Percentiles rank a stretch among this genome's conserved stretches.
phyloP scores from a whole-genome alignment of 2,797 vertebrate species.

The Chelon labrosus region DNA sequence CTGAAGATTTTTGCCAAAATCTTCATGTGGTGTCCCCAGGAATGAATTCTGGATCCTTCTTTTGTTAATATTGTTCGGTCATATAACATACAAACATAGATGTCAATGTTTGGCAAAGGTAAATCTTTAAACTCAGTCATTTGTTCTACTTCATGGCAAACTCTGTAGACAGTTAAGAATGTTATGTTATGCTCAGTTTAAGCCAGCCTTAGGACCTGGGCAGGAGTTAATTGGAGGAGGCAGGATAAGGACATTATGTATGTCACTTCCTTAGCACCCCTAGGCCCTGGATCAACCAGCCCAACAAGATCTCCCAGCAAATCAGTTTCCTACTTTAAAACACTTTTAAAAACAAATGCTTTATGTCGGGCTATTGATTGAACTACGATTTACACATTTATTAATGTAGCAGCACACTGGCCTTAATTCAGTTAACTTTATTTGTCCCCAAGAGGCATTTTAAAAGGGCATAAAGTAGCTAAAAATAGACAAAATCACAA shows the following conservation, averaged over 20 bases:
- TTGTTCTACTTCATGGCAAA: neutral
- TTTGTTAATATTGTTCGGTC: slow-evolving; percentile 4
- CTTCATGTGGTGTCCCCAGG: slow-evolving; percentile 11
- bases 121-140: neutral
- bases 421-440: neutral
- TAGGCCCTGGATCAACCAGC: slow-evolving; percentile 34
- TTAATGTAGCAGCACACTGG: neutral
- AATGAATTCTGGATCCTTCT: slow-evolving; percentile 13
- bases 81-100: neutral
- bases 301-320: slow-evolving; percentile 24
- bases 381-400: neutral
- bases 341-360: neutral
- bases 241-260: slow-evolving; percentile 5
- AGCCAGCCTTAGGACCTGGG: slow-evolving; percentile 5
- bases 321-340: slow-evolving; percentile 17
- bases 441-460: too few species aligned
- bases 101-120: neutral
- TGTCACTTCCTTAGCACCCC: neutral
- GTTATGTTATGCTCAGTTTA: neutral
- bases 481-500: too few species aligned
- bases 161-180: neutral
- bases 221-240: neutral
- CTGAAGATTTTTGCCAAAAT: neutral
- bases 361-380: neutral
- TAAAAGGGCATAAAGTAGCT: too few species aligned